Conservation (phyloP, 2,113 vertebrate genomes). For the Saccopteryx leptura region DNA sequence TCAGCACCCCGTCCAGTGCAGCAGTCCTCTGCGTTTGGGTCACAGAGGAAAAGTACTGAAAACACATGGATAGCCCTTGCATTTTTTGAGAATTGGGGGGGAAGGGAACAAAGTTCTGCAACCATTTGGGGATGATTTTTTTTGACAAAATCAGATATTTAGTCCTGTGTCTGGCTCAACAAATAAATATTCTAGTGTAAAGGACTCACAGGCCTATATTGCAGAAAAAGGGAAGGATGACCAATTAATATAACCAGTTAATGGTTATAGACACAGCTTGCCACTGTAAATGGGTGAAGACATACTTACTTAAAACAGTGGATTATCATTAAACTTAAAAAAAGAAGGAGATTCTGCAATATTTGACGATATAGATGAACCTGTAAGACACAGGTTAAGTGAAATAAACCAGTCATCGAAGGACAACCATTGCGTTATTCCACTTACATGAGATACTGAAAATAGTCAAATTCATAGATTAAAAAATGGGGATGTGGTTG, state of each 20-base stretch:
- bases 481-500: background rate
- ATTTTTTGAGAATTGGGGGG: background rate
- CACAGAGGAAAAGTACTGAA: background rate
- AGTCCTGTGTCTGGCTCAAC: background rate
- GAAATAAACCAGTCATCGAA: background rate
- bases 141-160: constrained; percentile 2
- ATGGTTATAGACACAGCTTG: background rate
- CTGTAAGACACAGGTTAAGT: background rate
- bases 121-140: background rate
- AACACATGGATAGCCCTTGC: background rate
- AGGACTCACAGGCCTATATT: background rate
- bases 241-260: background rate
- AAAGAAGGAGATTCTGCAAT: background rate
- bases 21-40: constrained; percentile 2
- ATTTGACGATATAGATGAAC: background rate
- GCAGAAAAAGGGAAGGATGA: background rate
- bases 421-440: background rate
- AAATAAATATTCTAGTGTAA: background rate
- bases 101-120: background rate
- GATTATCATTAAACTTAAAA: background rate
- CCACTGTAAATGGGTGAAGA: background rate
- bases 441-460: background rate
- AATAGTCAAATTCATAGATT: background rate
- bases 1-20: background rate
- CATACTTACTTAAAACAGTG: background rate